These are phyloP conservation scores for Thalassarche chlororhynchos DNA, from an alignment of 2,113 vertebrate genomes.

Conservation along the genomic window DNA sequence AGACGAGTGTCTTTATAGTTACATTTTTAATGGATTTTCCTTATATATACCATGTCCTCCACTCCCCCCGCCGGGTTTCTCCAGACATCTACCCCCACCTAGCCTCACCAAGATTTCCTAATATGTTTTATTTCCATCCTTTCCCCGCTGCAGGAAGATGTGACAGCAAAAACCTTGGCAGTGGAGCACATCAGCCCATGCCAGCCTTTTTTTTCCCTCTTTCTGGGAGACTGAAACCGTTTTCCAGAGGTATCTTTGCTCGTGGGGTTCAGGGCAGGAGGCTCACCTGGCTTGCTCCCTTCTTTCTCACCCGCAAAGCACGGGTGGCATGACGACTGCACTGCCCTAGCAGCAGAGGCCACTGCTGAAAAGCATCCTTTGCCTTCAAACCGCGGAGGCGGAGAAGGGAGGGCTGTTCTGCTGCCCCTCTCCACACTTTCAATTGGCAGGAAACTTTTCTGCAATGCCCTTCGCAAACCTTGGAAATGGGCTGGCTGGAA, in stretches of 20 bases:
- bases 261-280: fast-evolving
- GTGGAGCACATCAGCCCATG: not conserved
- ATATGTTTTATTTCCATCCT: not conserved
- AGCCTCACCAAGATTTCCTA: not conserved
- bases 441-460: not conserved
- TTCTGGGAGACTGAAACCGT: not conserved
- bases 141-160: not conserved
- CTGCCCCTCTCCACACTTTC: fast-evolving
- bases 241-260: not conserved
- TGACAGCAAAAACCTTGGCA: not conserved
- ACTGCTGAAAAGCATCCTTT: not conserved
- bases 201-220: not conserved
- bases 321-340: fast-evolving
- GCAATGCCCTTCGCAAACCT: not conserved
- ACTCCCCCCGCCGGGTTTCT: not conserved
- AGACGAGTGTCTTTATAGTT: not conserved
- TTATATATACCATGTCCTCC: not conserved
- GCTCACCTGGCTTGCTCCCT: not conserved
- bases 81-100: not conserved
- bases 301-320: not conserved
- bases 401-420: not conserved
- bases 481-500: not conserved
- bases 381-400: fast-evolving
- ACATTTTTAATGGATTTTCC: constrained; percentile 7
- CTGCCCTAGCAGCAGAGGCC: not conserved